Conservation (phyloP, 2,888 invertebrate genomes). For the Xestia xanthographa region DNA sequence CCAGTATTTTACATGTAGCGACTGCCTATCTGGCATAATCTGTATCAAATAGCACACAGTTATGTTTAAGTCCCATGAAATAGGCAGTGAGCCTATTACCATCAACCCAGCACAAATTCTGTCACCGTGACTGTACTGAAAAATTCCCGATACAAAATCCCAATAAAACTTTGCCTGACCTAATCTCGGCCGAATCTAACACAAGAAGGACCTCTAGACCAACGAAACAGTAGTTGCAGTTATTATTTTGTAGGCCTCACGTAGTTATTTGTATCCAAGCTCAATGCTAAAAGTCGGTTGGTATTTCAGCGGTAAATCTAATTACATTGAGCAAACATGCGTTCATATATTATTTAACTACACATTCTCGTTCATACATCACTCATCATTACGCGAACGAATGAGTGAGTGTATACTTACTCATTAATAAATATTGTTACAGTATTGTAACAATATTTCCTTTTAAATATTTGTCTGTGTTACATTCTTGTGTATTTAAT, state of each 20-base stretch:
- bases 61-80: not conserved
- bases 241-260: too few species aligned
- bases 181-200: too few species aligned
- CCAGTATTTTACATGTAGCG: not conserved
- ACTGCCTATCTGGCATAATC: not conserved
- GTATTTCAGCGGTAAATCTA: constrained; percentile 19
- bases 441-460: constrained; percentile 38
- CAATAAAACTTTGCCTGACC: too few species aligned
- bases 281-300: too few species aligned
- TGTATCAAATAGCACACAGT: not conserved
- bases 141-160: not conserved
- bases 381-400: constrained; percentile 8
- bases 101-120: too few species aligned
- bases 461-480: constrained; percentile 36
- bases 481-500: constrained; percentile 53
- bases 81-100: too few species aligned
- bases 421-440: not conserved
- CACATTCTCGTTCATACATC: not conserved
- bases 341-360: not conserved
- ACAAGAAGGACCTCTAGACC: too few species aligned
- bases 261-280: too few species aligned
- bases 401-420: not conserved
- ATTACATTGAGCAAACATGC: constrained; percentile 25
- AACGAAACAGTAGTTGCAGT: too few species aligned
- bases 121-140: not conserved